These are phyloP conservation scores for Chrysolina haemoptera DNA, from an alignment of 2,888 invertebrate species.

Conservation along the genomic window DNA sequence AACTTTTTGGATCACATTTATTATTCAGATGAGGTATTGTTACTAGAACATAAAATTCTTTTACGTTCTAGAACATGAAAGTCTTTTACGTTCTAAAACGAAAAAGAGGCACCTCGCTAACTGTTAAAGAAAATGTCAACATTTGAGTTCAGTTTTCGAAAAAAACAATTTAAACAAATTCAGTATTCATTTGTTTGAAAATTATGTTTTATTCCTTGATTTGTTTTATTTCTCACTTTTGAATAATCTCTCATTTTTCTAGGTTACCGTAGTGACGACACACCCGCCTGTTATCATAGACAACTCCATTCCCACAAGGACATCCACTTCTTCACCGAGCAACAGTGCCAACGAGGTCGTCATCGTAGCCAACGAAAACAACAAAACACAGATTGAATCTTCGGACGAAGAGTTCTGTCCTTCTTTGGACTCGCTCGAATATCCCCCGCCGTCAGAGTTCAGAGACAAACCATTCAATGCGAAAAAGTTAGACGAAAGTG, in stretches of 20 bases:
- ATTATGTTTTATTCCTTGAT: not conserved
- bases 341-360: constrained; percentile 80
- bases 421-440: constrained; percentile 83
- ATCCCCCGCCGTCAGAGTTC: constrained; percentile 70
- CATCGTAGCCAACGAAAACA: constrained; percentile 83
- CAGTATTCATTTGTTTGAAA: not conserved
- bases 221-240: too few species aligned
- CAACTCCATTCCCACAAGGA: constrained; percentile 72
- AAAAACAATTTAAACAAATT: not conserved
- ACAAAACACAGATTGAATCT: constrained; percentile 80
- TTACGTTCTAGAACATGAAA: too few species aligned
- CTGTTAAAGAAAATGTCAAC: too few species aligned
- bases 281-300: constrained; percentile 86
- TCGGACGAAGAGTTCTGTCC: constrained; percentile 83
- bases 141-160: too few species aligned
- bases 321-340: constrained; percentile 68
- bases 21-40: too few species aligned
- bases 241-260: constrained; percentile 55
- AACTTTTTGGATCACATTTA: too few species aligned
- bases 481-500: constrained; percentile 88
- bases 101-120: too few species aligned
- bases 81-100: too few species aligned
- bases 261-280: constrained; percentile 87
- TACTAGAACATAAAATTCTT: too few species aligned
- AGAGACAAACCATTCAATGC: constrained; percentile 70